Evolutionary conservation across 2,888 invertebrate genomes (phyloP).

Genomic region (Craniophora ligustri): DNA sequence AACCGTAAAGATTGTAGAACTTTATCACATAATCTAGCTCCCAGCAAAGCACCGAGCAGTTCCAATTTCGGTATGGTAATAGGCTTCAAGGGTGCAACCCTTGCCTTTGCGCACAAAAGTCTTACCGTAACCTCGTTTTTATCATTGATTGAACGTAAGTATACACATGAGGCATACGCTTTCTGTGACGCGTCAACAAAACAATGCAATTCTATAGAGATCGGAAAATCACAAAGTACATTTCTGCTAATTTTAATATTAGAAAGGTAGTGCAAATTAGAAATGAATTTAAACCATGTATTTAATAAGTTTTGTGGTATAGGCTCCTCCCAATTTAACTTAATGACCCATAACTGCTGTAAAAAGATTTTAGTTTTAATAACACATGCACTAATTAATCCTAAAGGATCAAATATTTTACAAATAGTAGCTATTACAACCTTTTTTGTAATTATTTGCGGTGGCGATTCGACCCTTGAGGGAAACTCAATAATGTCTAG

Average conservation of each 20-base stretch:
- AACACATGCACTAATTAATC: slow-evolving; percentile 12
- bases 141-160: slow-evolving; percentile 1
- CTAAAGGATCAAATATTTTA: slow-evolving; percentile 18
- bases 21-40: slow-evolving; percentile 38
- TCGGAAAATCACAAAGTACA: slow-evolving; percentile 4
- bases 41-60: slow-evolving; percentile 48
- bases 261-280: slow-evolving; percentile 3
- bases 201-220: background rate
- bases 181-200: too few species aligned
- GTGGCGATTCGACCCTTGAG: background rate
- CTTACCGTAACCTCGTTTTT: slow-evolving; percentile 20
- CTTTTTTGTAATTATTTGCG: slow-evolving; percentile 1
- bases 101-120: slow-evolving; percentile 38
- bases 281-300: slow-evolving; percentile 4
- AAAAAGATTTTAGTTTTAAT: slow-evolving; percentile 26
- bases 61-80: slow-evolving; percentile 52
- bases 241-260: slow-evolving; percentile 1
- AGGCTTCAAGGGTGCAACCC: slow-evolving; percentile 42
- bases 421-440: slow-evolving; percentile 1
- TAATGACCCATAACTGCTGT: slow-evolving; percentile 19
- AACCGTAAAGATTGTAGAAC: slow-evolving; percentile 8
- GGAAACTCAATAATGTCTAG: background rate
- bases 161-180: slow-evolving; percentile 6
- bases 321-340: slow-evolving; percentile 30
- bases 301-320: slow-evolving; percentile 9